Base-by-base conservation (phyloP, 2,797 vertebrate species). In the Linurgus olivaceus region DNA sequence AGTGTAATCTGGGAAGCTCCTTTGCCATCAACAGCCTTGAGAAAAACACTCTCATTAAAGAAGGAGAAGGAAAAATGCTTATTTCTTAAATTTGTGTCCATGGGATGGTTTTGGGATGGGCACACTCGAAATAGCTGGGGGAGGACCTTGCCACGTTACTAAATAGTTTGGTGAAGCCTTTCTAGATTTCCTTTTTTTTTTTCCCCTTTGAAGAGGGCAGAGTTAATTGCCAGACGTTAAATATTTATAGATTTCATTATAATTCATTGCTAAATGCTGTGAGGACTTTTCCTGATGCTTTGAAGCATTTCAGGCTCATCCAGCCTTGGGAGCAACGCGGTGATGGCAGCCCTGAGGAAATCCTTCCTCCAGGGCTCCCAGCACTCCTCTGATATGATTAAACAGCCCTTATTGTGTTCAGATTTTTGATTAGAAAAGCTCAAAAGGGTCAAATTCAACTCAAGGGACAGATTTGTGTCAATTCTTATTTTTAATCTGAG, bases 221-320 rank as follows among this genome's bases (percentile, higher is more conserved):
- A 76, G 74, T 89, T 95, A 94, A 93, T 94, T 92, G 59, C 37
- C 33, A 76, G 74, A 6, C 55, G 89, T 93, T 55, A 94, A 95
- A 92, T 93, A 94, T 96, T 93, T 84, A 89, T 79, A 16, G 59
- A 23, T 76, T 42, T 63, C 54, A 70, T 91, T 84, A 47, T 67
- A 70, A 57, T 86, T 72, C 88, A 21, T 42, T 79, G 52, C 75
- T 87, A 25, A 91, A 86, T 71, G 71, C 78, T 85, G 35, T 35
- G 76, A 95, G 78, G 75, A 74, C 75, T 76, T 89, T 38, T 71
- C 45, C 89, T 74, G 57, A 1, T 79, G 63, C 55, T 91, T 58
- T 55, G 48, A n/a, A 90, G 84, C 23, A n/a, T 18, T 5, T 25
- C 72, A 52, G 68, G 13, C 38, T 94, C 70, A 0, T 38, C 55